These are phyloP conservation scores for Epizoanthus ramosus DNA, from an alignment of 92 coral and sea anemone genomes.

Conservation along the genomic window DNA sequence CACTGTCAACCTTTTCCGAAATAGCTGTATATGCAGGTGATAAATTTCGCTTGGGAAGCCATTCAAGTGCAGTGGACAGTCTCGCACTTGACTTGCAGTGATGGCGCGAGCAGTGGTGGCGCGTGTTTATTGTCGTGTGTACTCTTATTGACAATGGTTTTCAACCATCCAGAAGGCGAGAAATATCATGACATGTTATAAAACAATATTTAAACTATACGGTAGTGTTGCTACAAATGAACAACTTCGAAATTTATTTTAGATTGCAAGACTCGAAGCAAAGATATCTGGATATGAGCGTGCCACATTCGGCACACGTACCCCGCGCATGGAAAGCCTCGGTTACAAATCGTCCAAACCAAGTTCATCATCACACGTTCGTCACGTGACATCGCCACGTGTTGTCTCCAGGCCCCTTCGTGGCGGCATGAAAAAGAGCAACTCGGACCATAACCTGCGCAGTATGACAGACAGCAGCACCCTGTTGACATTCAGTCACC, in stretches of 20 bases:
- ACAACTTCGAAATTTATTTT: not conserved
- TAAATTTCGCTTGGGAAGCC: too few relatives aligned
- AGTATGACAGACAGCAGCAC: constrained; percentile 62
- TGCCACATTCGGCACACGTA: constrained; percentile 87
- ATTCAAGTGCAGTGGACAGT: too few relatives aligned
- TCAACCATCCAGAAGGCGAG: too few relatives aligned
- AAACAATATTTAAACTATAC: too few relatives aligned
- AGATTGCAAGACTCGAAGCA: constrained; percentile 95
- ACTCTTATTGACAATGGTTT: too few relatives aligned
- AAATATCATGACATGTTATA: too few relatives aligned
- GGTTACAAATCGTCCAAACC: constrained; percentile 36
- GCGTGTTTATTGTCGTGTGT: too few relatives aligned
- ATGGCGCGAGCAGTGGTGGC: too few relatives aligned
- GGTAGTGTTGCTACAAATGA: too few relatives aligned
- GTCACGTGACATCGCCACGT: constrained; percentile 88
- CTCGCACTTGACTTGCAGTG: too few relatives aligned
- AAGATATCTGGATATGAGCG: constrained; percentile 98
- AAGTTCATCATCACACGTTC: constrained; percentile 62
- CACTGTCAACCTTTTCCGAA: too few relatives aligned
- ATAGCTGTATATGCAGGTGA: too few relatives aligned
- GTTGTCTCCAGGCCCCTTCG: constrained; percentile 45
- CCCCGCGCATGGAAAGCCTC: constrained; percentile 56
- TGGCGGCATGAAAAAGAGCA: constrained; percentile 80
- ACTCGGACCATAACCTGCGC: constrained; percentile 86
- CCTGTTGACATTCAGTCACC: constrained; percentile 50